A percentile compares a stretch with the other conserved stretches of the same genome.
phyloP scores from a whole-genome alignment of 2,113 vertebrate species.

The Anthoscopus minutus region DNA sequence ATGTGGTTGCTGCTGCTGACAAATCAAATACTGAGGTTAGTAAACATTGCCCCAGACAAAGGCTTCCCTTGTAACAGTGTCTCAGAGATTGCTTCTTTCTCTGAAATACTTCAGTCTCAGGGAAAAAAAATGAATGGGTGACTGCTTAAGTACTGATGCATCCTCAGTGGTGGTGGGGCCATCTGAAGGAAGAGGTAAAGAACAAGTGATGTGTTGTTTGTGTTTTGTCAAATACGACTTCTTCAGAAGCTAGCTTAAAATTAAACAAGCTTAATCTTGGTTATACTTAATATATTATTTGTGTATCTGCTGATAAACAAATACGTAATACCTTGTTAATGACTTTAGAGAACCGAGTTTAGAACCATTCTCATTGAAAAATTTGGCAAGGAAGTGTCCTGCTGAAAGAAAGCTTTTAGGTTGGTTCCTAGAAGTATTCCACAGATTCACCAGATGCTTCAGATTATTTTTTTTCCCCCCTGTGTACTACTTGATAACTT shows the following conservation, averaged over 20 bases:
- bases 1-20: not conserved
- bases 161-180: not conserved
- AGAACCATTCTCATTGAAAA: not conserved
- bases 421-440: not conserved
- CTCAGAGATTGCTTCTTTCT: not conserved
- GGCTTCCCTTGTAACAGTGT: not conserved
- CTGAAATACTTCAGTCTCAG: not conserved
- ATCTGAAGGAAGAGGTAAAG: not conserved
- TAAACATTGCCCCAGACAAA: not conserved
- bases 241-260: not conserved
- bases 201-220: not conserved
- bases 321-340: not conserved
- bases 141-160: not conserved
- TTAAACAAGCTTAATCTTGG: not conserved
- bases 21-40: conserved; percentile 6
- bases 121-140: not conserved
- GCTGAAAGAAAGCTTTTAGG: not conserved
- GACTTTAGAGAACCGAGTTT: fast-evolving
- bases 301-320: not conserved
- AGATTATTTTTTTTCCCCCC: not conserved
- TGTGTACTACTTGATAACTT: not conserved
- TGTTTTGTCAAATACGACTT: not conserved
- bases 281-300: not conserved
- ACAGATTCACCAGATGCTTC: not conserved
- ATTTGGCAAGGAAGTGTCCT: not conserved